Conservation (phyloP, 2,113 vertebrate species). For the Pelmatolapia mariae region DNA sequence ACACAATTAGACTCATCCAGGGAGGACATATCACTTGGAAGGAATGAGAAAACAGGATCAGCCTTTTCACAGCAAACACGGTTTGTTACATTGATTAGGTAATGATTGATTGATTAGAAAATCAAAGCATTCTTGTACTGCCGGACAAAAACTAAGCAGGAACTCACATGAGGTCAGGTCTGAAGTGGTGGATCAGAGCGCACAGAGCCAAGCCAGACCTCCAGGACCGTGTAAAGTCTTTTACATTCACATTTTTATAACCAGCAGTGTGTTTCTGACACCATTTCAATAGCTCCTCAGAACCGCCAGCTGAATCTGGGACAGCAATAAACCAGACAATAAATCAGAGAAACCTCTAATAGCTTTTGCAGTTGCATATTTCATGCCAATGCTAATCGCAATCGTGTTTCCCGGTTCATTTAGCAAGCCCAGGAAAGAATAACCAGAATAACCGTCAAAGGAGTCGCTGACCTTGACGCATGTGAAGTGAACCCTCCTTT, state of each 20-base stretch:
- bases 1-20: constrained; percentile 62
- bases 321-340: not conserved
- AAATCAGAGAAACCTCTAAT: not conserved
- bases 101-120: not conserved
- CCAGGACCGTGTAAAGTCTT: constrained; percentile 84
- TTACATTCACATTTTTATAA: constrained; percentile 72
- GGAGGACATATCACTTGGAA: constrained; percentile 73
- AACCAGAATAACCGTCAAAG: not conserved
- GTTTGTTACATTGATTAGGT: not conserved
- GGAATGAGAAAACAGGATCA: not conserved
- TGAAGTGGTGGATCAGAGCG: constrained; percentile 83
- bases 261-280: constrained; percentile 82
- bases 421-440: not conserved
- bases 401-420: not conserved
- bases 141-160: not conserved
- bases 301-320: constrained; percentile 55
- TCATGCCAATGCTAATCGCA: not conserved
- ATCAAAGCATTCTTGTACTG: not conserved
- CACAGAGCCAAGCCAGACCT: constrained; percentile 83
- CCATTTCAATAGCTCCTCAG: constrained; percentile 83
- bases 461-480: constrained; percentile 46
- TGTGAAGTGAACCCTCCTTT: not conserved
- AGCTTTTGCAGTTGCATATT: not conserved
- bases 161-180: constrained; percentile 84
- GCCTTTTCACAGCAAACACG: not conserved